These are phyloP conservation scores for Gymnoscopelus braueri DNA, from an alignment of 2,797 vertebrate species.

Conservation along the genomic window DNA sequence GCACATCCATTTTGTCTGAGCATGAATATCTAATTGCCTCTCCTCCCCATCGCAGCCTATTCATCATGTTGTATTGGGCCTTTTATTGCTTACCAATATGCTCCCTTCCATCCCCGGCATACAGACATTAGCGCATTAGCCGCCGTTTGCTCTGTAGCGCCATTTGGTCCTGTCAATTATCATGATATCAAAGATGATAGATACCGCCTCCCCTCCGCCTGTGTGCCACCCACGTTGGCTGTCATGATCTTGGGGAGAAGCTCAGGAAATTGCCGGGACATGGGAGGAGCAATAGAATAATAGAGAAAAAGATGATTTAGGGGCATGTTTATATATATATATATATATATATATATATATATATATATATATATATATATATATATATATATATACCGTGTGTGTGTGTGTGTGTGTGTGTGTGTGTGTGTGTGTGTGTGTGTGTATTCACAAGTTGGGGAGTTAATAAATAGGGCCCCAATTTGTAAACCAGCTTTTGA, in stretches of 20 bases:
- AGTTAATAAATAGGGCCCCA: too few species aligned
- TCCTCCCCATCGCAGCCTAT: constrained; percentile 69
- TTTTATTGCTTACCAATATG: constrained; percentile 73
- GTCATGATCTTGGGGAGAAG: not conserved
- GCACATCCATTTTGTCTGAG: constrained; percentile 74
- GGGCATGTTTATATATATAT: too few species aligned
- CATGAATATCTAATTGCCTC: constrained; percentile 80
- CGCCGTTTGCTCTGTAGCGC: constrained; percentile 28
- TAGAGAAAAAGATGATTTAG: too few species aligned
- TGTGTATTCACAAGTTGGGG: too few species aligned
- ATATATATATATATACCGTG: too few species aligned
- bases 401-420: too few species aligned
- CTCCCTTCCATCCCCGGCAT: constrained; percentile 49
- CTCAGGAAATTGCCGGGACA: too few species aligned
- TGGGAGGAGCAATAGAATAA: too few species aligned
- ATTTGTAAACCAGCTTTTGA: too few species aligned
- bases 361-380: too few species aligned
- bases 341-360: too few species aligned
- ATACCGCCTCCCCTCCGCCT: not conserved
- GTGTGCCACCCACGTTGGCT: not conserved
- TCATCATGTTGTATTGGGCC: constrained; percentile 76
- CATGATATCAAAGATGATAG: constrained; percentile 1
- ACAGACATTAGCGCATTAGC: constrained; percentile 42
- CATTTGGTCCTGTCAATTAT: constrained; percentile 36
- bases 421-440: too few species aligned